Conservation (phyloP, 1,140 invertebrate species). For the Cyrtorhinus lividipennis region DNA sequence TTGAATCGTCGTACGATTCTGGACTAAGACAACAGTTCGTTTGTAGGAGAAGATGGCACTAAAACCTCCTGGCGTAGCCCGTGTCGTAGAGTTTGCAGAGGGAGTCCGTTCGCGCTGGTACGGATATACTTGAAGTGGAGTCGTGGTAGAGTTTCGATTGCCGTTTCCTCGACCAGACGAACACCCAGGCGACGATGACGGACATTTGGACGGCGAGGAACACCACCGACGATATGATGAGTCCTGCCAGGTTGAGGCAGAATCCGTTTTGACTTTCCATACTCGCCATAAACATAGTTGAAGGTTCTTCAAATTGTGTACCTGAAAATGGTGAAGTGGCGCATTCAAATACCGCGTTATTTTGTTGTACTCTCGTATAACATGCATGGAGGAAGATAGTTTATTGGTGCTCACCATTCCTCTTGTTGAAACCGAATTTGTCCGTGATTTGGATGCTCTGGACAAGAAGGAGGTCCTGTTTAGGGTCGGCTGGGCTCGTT, state of each 20-base stretch:
- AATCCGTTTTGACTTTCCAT: constrained; percentile 36
- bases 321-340: constrained; percentile 17
- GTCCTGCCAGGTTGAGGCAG: constrained; percentile 56
- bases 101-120: constrained; percentile 49
- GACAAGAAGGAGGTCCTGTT: constrained; percentile 71
- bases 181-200: constrained; percentile 66
- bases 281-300: constrained; percentile 40
- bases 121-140: constrained; percentile 29
- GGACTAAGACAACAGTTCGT: too few species aligned
- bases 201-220: constrained; percentile 69
- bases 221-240: constrained; percentile 63
- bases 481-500: constrained; percentile 30
- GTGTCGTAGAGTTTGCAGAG: constrained; percentile 76
- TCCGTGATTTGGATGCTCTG: constrained; percentile 85
- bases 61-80: constrained; percentile 69
- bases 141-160: constrained; percentile 26
- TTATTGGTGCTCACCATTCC: constrained; percentile 4
- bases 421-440: constrained; percentile 66
- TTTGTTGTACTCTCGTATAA: too few species aligned
- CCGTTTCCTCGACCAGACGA: constrained; percentile 49
- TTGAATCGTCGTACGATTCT: too few species aligned
- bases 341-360: constrained; percentile 33
- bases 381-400: too few species aligned
- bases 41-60: too few species aligned
- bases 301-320: constrained; percentile 28